Evolutionary conservation across 1,140 invertebrate genomes (phyloP).

Genomic region (Penaeus vannamei): DNA sequence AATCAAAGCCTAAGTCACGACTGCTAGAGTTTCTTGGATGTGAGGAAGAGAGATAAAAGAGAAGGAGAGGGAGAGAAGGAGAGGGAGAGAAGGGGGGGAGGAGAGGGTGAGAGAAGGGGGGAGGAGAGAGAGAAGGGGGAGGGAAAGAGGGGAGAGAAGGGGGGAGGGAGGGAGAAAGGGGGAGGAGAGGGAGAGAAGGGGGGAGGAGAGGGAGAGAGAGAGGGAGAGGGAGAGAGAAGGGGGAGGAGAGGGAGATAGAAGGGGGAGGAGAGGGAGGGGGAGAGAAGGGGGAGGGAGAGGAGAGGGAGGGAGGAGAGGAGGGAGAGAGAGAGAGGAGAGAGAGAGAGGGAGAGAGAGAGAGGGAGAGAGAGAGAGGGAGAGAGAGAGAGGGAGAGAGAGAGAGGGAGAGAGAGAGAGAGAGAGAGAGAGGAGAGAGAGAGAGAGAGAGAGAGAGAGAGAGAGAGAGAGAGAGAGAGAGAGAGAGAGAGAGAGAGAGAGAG

Average conservation of each 20-base stretch:
- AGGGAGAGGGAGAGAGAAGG: background rate
- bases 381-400: background rate
- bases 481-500: background rate
- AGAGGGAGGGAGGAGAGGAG: background rate
- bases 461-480: background rate
- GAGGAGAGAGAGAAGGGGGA: slow-evolving; percentile 28
- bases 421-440: background rate
- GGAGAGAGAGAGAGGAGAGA: background rate
- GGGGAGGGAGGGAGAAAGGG: background rate
- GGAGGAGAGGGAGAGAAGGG: background rate
- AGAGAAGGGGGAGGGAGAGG: background rate
- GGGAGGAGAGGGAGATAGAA: background rate
- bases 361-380: background rate
- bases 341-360: background rate
- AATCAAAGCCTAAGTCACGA: too few species aligned
- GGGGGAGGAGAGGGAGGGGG: background rate
- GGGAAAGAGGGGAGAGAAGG: background rate
- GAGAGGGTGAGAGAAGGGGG: background rate
- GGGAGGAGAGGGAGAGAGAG: background rate
- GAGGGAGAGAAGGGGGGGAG: background rate
- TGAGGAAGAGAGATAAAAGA: background rate
- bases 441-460: background rate
- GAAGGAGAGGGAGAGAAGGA: slow-evolving; percentile 14
- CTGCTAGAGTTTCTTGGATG: too few species aligned
- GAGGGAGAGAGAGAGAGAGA: background rate